These are phyloP conservation scores for Siniperca scherzeri DNA, from an alignment of 2,797 vertebrate species.

Conservation along the genomic window DNA sequence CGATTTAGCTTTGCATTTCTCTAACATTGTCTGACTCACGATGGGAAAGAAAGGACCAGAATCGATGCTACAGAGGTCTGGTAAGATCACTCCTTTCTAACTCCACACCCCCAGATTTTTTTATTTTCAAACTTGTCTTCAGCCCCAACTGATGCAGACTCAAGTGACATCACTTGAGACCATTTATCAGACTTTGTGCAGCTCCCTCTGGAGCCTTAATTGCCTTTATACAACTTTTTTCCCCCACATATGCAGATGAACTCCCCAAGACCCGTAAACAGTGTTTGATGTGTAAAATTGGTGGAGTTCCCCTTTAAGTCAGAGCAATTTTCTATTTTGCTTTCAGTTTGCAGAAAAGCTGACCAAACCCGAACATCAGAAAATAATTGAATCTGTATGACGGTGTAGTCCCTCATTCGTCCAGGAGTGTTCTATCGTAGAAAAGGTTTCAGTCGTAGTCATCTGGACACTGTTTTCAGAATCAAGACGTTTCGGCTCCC, in stretches of 20 bases:
- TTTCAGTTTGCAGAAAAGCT: neutral
- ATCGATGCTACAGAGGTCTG: neutral
- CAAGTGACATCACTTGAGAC: neutral
- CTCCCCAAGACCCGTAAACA: constrained; percentile 4
- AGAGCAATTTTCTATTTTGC: too few relatives aligned
- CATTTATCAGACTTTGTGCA: neutral
- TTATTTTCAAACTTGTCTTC: neutral
- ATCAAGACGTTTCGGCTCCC: too few relatives aligned
- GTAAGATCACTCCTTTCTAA: neutral
- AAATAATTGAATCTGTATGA: neutral
- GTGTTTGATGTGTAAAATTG: constrained; percentile 2
- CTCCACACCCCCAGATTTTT: neutral
- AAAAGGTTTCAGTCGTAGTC: too few relatives aligned
- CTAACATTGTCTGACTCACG: neutral
- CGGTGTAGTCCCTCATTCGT: too few relatives aligned
- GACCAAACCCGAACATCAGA: neutral
- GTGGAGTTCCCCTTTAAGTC: neutral
- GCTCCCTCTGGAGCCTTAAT: neutral
- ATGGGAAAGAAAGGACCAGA: neutral
- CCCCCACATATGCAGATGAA: neutral
- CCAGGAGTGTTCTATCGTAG: too few relatives aligned
- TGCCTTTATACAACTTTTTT: neutral
- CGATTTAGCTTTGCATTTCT: neutral
- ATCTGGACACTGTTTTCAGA: too few relatives aligned
- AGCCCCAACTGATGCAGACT: neutral